Evolutionary conservation across 2,113 vertebrate species (phyloP).

Genomic region (Abramis brama): DNA sequence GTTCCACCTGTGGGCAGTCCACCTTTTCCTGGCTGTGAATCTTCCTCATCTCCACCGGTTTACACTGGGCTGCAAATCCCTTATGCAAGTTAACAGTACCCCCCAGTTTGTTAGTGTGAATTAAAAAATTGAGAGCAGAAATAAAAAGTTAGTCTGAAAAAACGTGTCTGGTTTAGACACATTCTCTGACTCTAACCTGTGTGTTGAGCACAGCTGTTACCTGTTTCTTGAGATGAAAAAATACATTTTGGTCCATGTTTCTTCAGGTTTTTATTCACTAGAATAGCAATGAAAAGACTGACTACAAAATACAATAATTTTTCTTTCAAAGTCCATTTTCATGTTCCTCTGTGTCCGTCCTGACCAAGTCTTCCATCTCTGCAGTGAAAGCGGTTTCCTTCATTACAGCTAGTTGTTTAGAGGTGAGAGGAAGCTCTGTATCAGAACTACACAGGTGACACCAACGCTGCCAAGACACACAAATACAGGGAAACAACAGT

Average conservation of each 20-base stretch:
- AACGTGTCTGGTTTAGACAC: background rate
- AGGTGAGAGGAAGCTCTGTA: slow-evolving; percentile 17
- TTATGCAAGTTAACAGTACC: no score
- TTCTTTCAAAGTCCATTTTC: background rate
- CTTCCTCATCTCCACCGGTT: no score
- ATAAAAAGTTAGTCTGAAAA: background rate
- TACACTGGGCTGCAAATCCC: no score
- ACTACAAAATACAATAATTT: background rate
- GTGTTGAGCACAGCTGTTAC: background rate
- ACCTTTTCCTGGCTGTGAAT: no score
- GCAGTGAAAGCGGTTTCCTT: slow-evolving; percentile 16
- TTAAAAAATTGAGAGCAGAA: background rate
- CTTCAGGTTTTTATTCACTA: background rate
- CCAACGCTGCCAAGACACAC: slow-evolving; percentile 56
- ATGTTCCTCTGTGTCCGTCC: background rate
- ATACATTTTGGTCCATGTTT: background rate
- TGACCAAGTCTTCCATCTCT: slow-evolving; percentile 11
- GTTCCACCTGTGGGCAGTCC: no score
- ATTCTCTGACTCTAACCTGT: background rate
- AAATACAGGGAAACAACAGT: slow-evolving; percentile 20
- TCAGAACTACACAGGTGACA: slow-evolving; percentile 56
- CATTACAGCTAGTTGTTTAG: slow-evolving; percentile 41
- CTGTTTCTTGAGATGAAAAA: background rate
- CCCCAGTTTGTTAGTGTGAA: background rate
- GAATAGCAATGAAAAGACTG: background rate